Evolutionary conservation across 2,113 vertebrate genomes (phyloP).

Genomic region (Myodes glareolus): DNA sequence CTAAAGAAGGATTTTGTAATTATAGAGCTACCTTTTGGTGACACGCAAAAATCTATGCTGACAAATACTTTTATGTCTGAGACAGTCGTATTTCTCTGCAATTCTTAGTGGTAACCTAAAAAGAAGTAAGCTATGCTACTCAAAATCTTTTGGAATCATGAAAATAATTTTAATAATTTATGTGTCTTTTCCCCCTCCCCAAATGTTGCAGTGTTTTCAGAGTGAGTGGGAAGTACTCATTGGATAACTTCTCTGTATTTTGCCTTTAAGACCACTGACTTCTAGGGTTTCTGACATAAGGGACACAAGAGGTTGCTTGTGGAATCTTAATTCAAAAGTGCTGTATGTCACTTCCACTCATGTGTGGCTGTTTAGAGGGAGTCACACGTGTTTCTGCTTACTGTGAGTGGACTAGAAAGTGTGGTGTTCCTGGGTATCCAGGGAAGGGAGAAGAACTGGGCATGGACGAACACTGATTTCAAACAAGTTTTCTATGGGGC

Average conservation of each 20-base stretch:
- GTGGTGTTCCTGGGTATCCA: background rate
- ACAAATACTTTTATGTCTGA: conserved; percentile 26
- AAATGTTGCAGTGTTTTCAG: conserved; percentile 1
- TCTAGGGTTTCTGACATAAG: background rate
- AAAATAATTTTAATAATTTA: conserved; percentile 12
- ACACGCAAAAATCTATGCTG: background rate
- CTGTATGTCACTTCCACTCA: background rate
- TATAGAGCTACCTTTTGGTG: background rate
- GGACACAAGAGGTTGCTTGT: background rate
- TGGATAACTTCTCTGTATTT: background rate
- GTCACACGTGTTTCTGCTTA: background rate
- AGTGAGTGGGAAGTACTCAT: conserved; percentile 11
- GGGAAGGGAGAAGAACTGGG: background rate
- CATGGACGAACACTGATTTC: background rate
- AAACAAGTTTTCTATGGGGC: background rate
- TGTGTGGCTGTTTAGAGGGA: background rate
- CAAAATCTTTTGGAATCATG: background rate
- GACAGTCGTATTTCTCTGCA: background rate
- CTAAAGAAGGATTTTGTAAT: conserved; percentile 42
- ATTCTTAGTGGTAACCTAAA: background rate
- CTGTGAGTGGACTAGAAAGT: background rate
- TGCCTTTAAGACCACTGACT: background rate
- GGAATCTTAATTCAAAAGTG: background rate
- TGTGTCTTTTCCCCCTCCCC: background rate
- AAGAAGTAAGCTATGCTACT: background rate